Conservation (phyloP, 1,140 invertebrate genomes). For the Drosophila lacertosa region DNA sequence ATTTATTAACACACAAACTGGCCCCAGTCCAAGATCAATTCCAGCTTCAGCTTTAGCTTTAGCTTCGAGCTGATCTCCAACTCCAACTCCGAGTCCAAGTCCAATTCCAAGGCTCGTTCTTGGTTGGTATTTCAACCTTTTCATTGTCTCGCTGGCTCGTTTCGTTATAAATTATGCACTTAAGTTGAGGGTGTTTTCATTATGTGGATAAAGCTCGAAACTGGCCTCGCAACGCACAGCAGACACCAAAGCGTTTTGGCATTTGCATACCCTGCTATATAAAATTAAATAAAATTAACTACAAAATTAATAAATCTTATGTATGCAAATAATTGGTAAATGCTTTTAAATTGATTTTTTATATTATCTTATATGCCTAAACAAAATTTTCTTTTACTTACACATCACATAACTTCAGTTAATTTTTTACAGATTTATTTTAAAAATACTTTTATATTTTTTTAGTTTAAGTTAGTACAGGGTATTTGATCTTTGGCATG, state of each 20-base stretch:
- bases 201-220: conserved; percentile 75
- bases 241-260: conserved; percentile 29
- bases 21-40: conserved; percentile 21
- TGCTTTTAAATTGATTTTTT: no score
- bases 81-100: conserved; percentile 5
- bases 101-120: conserved; percentile 38
- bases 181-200: conserved; percentile 83
- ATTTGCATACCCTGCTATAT: conserved; percentile 32
- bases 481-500: conserved; percentile 5
- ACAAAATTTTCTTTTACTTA: no score
- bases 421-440: not conserved
- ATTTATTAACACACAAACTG: conserved; percentile 68
- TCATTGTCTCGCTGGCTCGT: conserved; percentile 58
- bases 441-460: no score
- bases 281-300: no score
- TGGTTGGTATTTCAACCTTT: conserved; percentile 57
- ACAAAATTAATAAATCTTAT: no score
- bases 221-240: conserved; percentile 23
- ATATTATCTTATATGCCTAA: no score
- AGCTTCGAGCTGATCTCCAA: no score
- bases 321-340: no score
- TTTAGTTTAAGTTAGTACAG: not conserved
- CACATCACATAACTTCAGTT: no score
- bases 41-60: conserved; percentile 2
- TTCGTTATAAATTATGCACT: conserved; percentile 82